These are phyloP conservation scores for Cotesia congregata DNA, from an alignment of 2,888 invertebrate species.

Conservation along the genomic window DNA sequence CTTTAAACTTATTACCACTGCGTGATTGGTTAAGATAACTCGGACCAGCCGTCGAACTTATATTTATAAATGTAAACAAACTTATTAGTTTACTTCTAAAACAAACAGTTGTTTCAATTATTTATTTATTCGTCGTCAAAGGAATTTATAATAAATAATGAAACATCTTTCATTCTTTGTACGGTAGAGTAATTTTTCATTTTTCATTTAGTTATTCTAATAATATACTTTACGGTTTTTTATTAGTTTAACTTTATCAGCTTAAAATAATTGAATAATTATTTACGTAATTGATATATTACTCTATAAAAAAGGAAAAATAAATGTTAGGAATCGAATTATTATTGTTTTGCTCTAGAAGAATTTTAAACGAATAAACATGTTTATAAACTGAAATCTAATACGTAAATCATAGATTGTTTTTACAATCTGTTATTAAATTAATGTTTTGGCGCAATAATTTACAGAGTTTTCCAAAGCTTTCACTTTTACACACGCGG, in stretches of 20 bases:
- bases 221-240: no score
- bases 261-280: background rate
- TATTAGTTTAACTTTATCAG: background rate
- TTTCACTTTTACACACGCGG: background rate
- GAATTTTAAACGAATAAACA: background rate
- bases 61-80: background rate
- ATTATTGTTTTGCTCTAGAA: background rate
- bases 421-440: background rate
- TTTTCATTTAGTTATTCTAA: no score
- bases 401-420: background rate
- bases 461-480: background rate
- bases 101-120: no score
- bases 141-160: no score
- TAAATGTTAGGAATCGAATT: background rate
- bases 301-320: background rate
- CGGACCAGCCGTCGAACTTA: background rate
- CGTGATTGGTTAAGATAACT: slow-evolving; percentile 5
- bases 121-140: no score
- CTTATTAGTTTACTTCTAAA: no score
- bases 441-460: background rate
- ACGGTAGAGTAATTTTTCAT: no score
- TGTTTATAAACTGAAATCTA: background rate
- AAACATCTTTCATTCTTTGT: no score
- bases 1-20: background rate
- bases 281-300: background rate